phyloP scores from a whole-genome alignment of 2,113 vertebrate species.

The Entelurus aequoreus region DNA sequence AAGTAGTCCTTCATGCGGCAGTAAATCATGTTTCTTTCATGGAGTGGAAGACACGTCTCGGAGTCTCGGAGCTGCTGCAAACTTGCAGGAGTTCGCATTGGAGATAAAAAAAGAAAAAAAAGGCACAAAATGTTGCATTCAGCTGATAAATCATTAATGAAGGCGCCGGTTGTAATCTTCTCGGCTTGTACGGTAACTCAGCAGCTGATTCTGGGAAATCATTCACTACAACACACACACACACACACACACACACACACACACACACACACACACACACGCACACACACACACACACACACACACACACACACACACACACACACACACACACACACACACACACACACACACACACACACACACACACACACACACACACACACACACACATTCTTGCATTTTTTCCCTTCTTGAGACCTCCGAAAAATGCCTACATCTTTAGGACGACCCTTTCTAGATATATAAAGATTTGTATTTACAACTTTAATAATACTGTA shows the following conservation, averaged over 20 bases:
- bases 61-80: conserved; percentile 1
- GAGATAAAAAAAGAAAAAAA: conserved; percentile 19
- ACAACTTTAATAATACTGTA: no score
- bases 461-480: no score
- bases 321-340: no score
- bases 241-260: conserved; percentile 9
- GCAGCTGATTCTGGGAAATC: conserved; percentile 60
- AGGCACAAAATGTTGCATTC: conserved; percentile 39
- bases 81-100: conserved; percentile 5
- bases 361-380: no score
- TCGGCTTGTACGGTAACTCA: conserved; percentile 42
- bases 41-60: conserved; percentile 4
- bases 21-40: conserved; percentile 1
- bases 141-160: conserved; percentile 63
- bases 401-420: no score
- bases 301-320: no score
- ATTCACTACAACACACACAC: conserved; percentile 53
- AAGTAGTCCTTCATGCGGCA: neutral
- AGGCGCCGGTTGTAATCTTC: conserved; percentile 48
- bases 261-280: neutral
- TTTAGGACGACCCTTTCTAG: no score
- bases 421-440: no score
- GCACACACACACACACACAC: no score
- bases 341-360: no score
- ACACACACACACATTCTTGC: no score